Percentiles rank a stretch among this genome's conserved stretches.
These are phyloP conservation scores for Crossaster papposus DNA, from an alignment of 53 echinoderm and acorn worm species.

Conservation along the genomic window DNA sequence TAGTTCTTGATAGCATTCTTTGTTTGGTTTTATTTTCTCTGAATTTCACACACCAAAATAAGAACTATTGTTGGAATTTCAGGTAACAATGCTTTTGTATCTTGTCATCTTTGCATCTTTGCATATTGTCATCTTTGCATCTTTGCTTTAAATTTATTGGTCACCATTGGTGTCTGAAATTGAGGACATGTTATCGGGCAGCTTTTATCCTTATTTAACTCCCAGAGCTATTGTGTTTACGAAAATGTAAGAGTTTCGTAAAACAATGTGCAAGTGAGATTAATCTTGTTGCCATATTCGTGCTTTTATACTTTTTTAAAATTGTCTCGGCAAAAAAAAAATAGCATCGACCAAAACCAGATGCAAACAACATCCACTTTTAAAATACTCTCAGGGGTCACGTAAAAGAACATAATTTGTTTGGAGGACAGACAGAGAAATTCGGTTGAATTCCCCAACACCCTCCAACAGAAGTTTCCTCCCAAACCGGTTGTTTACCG, in stretches of 20 bases:
- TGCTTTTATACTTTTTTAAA: neutral
- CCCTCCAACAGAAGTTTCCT: constrained; percentile 12
- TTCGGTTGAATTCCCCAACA: neutral
- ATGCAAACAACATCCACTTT: neutral
- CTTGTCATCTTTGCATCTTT: neutral
- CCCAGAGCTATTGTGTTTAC: neutral
- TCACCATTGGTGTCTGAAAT: neutral
- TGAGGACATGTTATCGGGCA: neutral
- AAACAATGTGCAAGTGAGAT: neutral
- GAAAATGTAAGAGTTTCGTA: neutral
- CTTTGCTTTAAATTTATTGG: neutral
- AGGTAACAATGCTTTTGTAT: neutral
- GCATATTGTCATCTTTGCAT: neutral
- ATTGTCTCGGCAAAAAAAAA: neutral
- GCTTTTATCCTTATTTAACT: neutral
- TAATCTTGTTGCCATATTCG: neutral
- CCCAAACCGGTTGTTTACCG: constrained; percentile 20
- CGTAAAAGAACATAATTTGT: neutral
- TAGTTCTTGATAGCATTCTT: neutral
- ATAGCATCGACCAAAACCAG: neutral
- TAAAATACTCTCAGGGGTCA: neutral
- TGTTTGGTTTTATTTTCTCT: neutral
- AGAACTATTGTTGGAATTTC: neutral
- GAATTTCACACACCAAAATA: neutral
- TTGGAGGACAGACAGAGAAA: neutral